Conservation (phyloP, 2,113 vertebrate species). For the Syrrhaptes paradoxus region DNA sequence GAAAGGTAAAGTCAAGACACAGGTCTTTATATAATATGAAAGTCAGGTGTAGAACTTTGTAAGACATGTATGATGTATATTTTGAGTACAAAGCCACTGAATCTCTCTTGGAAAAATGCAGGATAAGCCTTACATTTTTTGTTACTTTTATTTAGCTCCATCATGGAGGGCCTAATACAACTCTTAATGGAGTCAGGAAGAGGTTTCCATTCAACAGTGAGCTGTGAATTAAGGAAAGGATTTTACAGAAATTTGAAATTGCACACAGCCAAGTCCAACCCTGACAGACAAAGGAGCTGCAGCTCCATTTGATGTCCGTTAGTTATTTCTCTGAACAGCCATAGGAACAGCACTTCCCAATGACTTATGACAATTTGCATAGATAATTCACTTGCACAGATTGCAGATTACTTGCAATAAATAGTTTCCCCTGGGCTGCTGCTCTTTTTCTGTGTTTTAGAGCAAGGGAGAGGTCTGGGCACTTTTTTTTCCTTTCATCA, state of each 20-base stretch:
- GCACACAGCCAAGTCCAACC: background rate
- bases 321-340: background rate
- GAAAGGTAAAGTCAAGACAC: background rate
- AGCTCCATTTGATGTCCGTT: background rate
- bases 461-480: background rate
- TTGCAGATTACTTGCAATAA: background rate
- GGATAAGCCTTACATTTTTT: background rate
- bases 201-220: background rate
- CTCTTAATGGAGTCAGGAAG: background rate
- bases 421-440: background rate
- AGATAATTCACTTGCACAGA: background rate
- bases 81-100: background rate
- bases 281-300: background rate
- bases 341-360: background rate
- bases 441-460: background rate
- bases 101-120: background rate
- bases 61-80: background rate
- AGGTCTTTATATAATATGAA: background rate
- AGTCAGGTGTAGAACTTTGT: background rate
- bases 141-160: background rate
- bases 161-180: background rate
- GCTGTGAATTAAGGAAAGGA: background rate
- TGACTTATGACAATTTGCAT: background rate
- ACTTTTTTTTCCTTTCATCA: background rate
- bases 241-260: background rate